Evolutionary conservation across 1,140 invertebrate species (phyloP).

Genomic region (Euwallacea similis): DNA sequence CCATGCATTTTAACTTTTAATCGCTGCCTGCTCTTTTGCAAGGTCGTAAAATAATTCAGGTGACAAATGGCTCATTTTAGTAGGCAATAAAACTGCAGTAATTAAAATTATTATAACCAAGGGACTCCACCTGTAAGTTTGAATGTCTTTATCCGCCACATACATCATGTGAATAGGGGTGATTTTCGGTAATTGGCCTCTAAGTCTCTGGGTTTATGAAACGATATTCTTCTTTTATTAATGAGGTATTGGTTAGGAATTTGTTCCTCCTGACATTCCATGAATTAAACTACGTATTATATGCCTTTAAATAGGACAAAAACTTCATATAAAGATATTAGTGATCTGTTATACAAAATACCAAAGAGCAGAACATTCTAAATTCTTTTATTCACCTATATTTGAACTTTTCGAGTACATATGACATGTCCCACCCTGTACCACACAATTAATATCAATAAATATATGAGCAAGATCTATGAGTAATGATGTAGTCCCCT

Average conservation of each 20-base stretch:
- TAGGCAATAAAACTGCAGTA: conserved; percentile 32
- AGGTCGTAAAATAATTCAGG: conserved; percentile 32
- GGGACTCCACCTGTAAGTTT: conserved; percentile 36
- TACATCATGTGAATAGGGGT: conserved; percentile 32
- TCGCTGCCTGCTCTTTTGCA: conserved; percentile 5
- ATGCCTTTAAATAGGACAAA: background rate
- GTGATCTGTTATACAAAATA: background rate
- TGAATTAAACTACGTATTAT: background rate
- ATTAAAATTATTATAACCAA: conserved; percentile 41
- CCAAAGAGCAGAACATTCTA: too few species aligned
- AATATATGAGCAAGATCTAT: too few species aligned
- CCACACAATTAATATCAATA: too few species aligned
- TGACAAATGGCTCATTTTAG: conserved; percentile 32
- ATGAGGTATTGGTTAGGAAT: too few species aligned
- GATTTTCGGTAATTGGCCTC: conserved; percentile 33
- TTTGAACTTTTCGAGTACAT: too few species aligned
- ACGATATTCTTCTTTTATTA: conserved; percentile 22
- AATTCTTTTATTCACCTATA: too few species aligned
- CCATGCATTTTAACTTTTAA: conserved; percentile 10
- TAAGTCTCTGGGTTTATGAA: conserved; percentile 34
- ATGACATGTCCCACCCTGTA: too few species aligned
- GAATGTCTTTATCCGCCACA: conserved; percentile 37
- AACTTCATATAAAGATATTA: background rate
- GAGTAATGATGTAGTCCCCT: too few species aligned
- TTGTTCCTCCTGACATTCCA: background rate